Evolutionary conservation across 2,797 vertebrate genomes (phyloP), one percentile per base, ranked within the genome.

Genomic region (Pteronotus mesoamericanus): DNA sequence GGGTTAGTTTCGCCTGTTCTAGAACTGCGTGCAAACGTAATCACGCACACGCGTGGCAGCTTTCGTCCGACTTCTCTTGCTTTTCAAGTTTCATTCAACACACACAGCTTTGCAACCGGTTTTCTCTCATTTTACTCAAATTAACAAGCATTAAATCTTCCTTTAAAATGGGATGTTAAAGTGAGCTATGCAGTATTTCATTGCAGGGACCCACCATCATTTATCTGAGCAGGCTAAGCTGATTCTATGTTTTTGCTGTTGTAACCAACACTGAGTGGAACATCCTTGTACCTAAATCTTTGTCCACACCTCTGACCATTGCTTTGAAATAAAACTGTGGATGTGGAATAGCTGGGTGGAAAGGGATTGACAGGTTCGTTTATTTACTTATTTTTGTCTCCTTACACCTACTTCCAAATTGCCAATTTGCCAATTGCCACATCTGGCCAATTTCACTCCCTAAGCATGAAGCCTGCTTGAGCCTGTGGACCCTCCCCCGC

Each of bases 21-120:
- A 42, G 59, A 83, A 53, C 37, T 39, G n/a, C 1, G 0, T 6
- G 1, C 1, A 24, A 3, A 46, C 6, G 21, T 34, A 39, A 3
- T 42, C 37, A 2, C 1, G 26, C 32, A 0, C 5, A 11, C 1
- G 0, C 42, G 12, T 6, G 3, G 9, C 9, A 6, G 1, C 32
- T 26, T 32, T 39, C 9, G 6, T 44, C 71, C n/a, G n/a, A n/a
- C n/a, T n/a, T n/a, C n/a, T n/a, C n/a, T n/a, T n/a, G 8, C 37
- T 69, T 59, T 78, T 53, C 32, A 24, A 32, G 37, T 88, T 59
- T 53, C 5, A 9, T 32, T n/a, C 64, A 12, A 46, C 26, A 39
- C 21, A 4, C 1, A 15, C 14, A 4, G 48, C 59, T 34, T 39
- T 57, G 53, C 18, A 48, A 11, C n/a, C 29, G 15, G 18, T n/a